phyloP scores from a whole-genome alignment of 2,888 invertebrate genomes.

The Micropterix aruncella region DNA sequence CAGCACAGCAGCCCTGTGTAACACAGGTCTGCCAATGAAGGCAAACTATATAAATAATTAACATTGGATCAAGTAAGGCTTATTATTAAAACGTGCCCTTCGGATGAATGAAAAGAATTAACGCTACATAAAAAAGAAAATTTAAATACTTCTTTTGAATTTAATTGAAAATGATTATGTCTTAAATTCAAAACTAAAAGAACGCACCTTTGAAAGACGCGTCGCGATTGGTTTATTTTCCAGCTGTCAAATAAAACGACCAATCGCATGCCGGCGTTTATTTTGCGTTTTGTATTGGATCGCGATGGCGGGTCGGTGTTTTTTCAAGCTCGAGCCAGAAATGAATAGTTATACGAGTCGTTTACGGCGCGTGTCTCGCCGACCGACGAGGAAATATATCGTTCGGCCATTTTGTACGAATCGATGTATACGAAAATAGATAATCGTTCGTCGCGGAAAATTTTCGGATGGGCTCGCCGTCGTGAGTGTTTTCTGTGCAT shows the following conservation, averaged over 20 bases:
- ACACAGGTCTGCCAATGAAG: too few relatives aligned
- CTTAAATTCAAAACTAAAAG: too few relatives aligned
- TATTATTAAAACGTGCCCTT: too few relatives aligned
- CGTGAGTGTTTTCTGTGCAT: not conserved
- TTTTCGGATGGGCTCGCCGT: constrained; percentile 2
- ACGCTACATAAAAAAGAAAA: too few relatives aligned
- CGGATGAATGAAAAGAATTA: too few relatives aligned
- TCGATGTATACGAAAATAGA: not conserved
- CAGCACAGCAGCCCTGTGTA: too few relatives aligned
- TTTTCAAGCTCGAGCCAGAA: constrained; percentile 37
- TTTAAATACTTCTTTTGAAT: too few relatives aligned
- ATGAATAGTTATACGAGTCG: constrained; percentile 36
- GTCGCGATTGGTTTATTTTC: not conserved
- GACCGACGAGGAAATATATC: constrained; percentile 33
- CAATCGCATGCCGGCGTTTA: not conserved
- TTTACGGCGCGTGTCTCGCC: constrained; percentile 36
- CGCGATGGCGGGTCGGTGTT: constrained; percentile 35
- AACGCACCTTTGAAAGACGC: too few relatives aligned
- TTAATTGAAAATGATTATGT: too few relatives aligned
- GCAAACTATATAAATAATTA: too few relatives aligned
- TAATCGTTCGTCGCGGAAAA: not conserved
- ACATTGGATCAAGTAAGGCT: too few relatives aligned
- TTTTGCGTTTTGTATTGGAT: not conserved
- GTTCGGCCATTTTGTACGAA: constrained; percentile 36
- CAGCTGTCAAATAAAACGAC: not conserved